Evolutionary conservation across 2,113 vertebrate species (phyloP).

Genomic region (Chunga burmeisteri): DNA sequence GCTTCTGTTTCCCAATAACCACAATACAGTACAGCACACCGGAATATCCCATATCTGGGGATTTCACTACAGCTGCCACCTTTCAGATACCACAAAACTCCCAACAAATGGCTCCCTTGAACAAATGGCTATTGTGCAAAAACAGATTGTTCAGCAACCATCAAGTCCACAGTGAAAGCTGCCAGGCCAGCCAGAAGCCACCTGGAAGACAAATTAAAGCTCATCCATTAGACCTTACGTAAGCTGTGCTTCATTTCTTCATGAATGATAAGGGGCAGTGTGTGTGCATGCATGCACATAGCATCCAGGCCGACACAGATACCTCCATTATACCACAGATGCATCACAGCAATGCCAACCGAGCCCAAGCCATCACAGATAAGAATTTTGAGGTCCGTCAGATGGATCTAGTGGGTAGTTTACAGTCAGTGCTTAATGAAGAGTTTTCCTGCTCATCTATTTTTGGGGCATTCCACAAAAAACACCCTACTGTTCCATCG

Average conservation of each 20-base stretch:
- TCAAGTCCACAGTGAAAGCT: not conserved
- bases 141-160: not conserved
- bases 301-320: not conserved
- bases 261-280: not conserved
- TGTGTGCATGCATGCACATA: rapidly evolving
- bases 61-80: not conserved
- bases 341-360: not conserved
- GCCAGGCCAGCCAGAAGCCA: not conserved
- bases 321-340: not conserved
- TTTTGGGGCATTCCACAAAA: not conserved
- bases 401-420: not conserved
- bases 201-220: not conserved
- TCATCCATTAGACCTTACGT: not conserved
- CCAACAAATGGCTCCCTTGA: not conserved
- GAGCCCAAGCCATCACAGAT: not conserved
- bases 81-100: not conserved
- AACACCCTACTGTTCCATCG: rapidly evolving
- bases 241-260: not conserved
- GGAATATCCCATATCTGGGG: not conserved
- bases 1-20: not conserved
- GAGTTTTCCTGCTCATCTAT: not conserved
- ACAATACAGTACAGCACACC: not conserved
- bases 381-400: not conserved
- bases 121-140: not conserved
- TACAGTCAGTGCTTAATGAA: not conserved